Evolutionary conservation across 30 jellyfish, hydroid and myxozoan genomes (phyloP), one percentile per base, ranked within the genome.

Genomic region (Mastigias papua): DNA sequence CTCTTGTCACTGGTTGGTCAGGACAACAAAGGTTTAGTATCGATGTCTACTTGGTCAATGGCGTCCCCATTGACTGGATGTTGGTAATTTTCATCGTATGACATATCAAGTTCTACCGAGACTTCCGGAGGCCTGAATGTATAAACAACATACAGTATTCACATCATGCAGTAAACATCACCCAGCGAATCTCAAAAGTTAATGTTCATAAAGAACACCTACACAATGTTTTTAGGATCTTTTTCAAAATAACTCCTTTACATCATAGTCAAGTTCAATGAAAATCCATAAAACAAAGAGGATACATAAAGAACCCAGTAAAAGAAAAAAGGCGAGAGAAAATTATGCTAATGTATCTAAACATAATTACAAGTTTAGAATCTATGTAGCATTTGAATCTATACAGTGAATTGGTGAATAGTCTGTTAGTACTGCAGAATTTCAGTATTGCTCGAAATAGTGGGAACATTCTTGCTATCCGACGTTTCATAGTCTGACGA

Each of bases 71-170:
- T 42, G 54, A 42, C 67, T 19, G 67, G 67, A 19, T 54, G 7
- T 19, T 10, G 80, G 31, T 26, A 69, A 7, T 69, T 32, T 26
- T 32, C 80, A 69, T 69, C 80, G 33, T 32, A 29, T n/a, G 1
- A 1, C 26, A 69, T 13, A 31, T 69, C 61, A 26, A 69, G 62
- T 7, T 29, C 60, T 42, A 69, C 16, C 62, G 51, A 20, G 9
- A 69, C 33, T 32, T 69, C 80, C 22, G 80, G 80, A 1, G 80
- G 80, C 29, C 80, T 69, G 16, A 25, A 25, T 54, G 20, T 10
- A 54, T 5, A 54, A 21, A 54, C 17, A 2, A 19, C 9, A 19
- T 16, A 3, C 67, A 54, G 67, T 16, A 2, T 10, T 11, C 5
- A 3, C 27, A 5, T 54, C 27, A 19, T 11, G 6, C 9, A 54